Evolutionary conservation across 2,113 vertebrate genomes (phyloP).

Genomic region (Phrynocephalus versicolor): DNA sequence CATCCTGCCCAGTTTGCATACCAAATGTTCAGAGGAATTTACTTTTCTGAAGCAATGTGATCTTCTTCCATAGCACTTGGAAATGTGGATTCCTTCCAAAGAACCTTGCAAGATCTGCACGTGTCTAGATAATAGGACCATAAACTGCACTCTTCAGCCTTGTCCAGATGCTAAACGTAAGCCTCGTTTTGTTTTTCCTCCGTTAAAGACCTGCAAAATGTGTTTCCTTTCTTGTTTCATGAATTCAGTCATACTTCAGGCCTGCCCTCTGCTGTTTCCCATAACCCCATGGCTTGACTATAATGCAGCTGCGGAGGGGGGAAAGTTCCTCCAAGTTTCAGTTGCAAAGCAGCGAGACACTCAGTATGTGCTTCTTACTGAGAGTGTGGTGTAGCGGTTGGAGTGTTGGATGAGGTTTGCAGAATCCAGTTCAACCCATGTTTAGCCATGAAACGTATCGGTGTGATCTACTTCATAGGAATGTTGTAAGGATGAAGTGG

Average conservation of each 20-base stretch:
- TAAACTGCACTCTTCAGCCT: slow-evolving; percentile 85
- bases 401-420: too few species aligned
- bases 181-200: not conserved
- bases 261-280: not conserved
- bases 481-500: too few species aligned
- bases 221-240: not conserved
- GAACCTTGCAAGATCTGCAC: slow-evolving; percentile 90
- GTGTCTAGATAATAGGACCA: slow-evolving; percentile 82
- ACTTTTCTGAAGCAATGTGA: slow-evolving; percentile 1
- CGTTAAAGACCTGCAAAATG: too few species aligned
- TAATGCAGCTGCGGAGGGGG: not conserved
- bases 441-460: too few species aligned
- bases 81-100: slow-evolving; percentile 85
- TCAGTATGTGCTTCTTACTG: too few species aligned
- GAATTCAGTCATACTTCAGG: not conserved
- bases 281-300: not conserved
- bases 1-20: not conserved
- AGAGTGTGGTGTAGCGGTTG: too few species aligned
- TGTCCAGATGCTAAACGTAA: slow-evolving; percentile 84
- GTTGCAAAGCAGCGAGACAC: not conserved
- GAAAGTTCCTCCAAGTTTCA: not conserved
- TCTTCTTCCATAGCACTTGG: slow-evolving; percentile 76
- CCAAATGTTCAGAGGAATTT: not conserved
- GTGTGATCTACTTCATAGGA: too few species aligned
- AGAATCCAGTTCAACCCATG: too few species aligned